Conservation (phyloP, 2,888 invertebrate genomes). For the Diadromus collaris region DNA sequence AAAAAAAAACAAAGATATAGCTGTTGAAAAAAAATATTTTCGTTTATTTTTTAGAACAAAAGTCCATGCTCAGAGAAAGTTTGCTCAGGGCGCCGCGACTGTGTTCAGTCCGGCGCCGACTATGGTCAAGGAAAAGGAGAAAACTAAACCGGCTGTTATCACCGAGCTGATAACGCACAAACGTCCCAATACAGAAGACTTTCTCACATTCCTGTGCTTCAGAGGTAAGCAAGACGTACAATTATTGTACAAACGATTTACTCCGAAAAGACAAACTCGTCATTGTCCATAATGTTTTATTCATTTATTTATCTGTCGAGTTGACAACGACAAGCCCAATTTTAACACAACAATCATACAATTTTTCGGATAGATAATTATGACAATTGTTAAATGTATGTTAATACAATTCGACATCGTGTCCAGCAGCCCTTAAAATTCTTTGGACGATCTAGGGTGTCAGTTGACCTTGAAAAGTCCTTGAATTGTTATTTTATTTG, state of each 20-base stretch:
- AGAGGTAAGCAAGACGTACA: conserved; percentile 82
- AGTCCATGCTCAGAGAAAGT: conserved; percentile 93
- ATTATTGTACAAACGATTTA: background rate
- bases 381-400: conserved; percentile 31
- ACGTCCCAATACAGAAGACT: conserved; percentile 92
- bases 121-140: conserved; percentile 84
- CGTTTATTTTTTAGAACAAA: conserved; percentile 83
- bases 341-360: no score
- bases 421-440: background rate
- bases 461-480: background rate
- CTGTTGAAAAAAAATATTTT: conserved; percentile 18
- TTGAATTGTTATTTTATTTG: background rate
- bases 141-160: conserved; percentile 81
- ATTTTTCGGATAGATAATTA: no score
- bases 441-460: background rate
- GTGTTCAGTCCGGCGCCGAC: conserved; percentile 82
- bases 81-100: conserved; percentile 89
- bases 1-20: background rate
- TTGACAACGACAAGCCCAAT: no score
- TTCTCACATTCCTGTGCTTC: conserved; percentile 91
- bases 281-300: background rate
- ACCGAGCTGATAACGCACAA: conserved; percentile 85
- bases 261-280: background rate
- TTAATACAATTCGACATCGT: background rate
- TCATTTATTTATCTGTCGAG: no score